Evolutionary conservation across 2,113 vertebrate species (phyloP).

Genomic region (Ctenomys sociabilis): DNA sequence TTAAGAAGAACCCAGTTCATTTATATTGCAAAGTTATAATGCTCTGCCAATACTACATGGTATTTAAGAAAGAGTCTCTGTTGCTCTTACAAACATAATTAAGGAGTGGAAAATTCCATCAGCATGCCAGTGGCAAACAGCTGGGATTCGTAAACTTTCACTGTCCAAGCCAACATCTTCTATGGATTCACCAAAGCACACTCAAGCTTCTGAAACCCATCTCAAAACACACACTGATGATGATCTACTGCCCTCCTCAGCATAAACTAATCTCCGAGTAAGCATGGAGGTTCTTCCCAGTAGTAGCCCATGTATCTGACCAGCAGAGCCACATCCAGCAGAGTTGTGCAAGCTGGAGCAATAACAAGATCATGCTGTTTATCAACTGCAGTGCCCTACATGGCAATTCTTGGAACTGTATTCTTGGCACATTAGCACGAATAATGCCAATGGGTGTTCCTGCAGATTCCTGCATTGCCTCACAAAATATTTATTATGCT

Average conservation of each 20-base stretch:
- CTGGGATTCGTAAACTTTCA: conserved; percentile 31
- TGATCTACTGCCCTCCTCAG: conserved; percentile 33
- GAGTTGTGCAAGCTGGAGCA: neutral
- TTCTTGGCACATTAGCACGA: neutral
- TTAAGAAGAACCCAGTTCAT: neutral
- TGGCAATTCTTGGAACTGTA: neutral
- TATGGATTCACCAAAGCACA: conserved; percentile 11
- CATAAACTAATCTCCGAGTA: neutral
- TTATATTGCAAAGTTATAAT: neutral
- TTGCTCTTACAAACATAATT: conserved; percentile 43
- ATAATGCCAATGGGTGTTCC: neutral
- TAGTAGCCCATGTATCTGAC: neutral
- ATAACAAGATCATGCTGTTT: neutral
- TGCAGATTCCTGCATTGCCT: neutral
- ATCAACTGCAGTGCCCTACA: neutral
- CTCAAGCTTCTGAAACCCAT: conserved; percentile 57
- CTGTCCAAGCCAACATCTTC: conserved; percentile 48
- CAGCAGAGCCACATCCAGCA: neutral
- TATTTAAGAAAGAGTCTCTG: conserved; percentile 23
- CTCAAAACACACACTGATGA: conserved; percentile 27
- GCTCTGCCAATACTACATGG: neutral
- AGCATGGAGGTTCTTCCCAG: neutral
- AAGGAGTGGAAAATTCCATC: conserved; percentile 51
- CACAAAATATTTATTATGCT: neutral
- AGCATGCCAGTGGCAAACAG: neutral